Evolutionary conservation across 1,140 invertebrate species (phyloP).

Genomic region (Micrasema longulum): DNA sequence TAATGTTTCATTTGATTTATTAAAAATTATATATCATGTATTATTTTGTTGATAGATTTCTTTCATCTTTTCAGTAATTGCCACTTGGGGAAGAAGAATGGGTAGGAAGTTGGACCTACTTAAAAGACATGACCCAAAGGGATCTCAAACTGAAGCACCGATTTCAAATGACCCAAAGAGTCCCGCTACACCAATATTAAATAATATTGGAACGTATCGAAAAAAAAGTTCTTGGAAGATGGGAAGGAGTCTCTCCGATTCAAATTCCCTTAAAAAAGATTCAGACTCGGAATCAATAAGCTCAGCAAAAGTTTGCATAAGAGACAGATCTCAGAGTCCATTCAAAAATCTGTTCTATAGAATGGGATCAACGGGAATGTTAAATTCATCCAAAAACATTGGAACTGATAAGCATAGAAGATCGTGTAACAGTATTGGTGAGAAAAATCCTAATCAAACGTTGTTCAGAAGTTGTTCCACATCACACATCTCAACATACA

Average conservation of each 20-base stretch:
- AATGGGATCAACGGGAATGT: constrained; percentile 81
- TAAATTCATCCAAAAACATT: constrained; percentile 71
- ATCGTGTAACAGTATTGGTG: constrained; percentile 66
- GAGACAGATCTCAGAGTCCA: constrained; percentile 72
- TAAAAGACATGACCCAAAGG: constrained; percentile 75
- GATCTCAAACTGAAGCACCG: constrained; percentile 60
- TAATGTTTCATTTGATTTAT: no score
- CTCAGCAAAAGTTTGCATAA: constrained; percentile 63
- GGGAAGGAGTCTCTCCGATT: constrained; percentile 65
- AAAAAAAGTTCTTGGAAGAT: constrained; percentile 67
- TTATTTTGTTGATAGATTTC: no score
- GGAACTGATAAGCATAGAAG: constrained; percentile 62
- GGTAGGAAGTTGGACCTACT: constrained; percentile 83
- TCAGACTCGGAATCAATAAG: constrained; percentile 58
- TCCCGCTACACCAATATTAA: constrained; percentile 56
- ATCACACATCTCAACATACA: constrained; percentile 80
- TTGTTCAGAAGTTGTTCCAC: constrained; percentile 83
- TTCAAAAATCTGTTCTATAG: constrained; percentile 80
- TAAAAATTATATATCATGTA: no score
- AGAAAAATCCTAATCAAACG: constrained; percentile 65
- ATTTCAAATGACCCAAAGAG: constrained; percentile 56
- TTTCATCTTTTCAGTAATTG: constrained; percentile 71
- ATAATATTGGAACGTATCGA: constrained; percentile 62
- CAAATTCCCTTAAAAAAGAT: constrained; percentile 63
- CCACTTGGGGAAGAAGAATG: constrained; percentile 84